phyloP scores from a whole-genome alignment of 1,140 invertebrate species.

The Sycophaga agraensis region DNA sequence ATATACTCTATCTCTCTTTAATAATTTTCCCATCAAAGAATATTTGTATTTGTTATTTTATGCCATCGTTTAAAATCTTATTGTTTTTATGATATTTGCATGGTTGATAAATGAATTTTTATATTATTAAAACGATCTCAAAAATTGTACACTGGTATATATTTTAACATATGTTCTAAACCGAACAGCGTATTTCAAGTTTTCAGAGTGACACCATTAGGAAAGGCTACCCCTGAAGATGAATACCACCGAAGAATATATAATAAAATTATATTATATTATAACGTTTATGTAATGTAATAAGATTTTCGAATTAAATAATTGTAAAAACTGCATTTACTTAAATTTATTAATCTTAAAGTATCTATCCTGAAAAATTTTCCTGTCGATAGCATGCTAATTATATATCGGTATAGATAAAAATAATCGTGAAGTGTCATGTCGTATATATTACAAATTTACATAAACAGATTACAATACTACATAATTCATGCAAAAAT shows the following conservation, averaged over 20 bases:
- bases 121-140: background rate
- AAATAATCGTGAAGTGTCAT: no score
- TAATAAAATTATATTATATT: background rate
- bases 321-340: no score
- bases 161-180: background rate
- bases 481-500: no score
- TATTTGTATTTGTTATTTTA: background rate
- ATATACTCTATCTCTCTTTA: slow-evolving; percentile 1
- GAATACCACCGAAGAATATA: slow-evolving; percentile 1
- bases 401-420: no score
- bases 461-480: no score
- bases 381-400: no score
- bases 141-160: background rate
- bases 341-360: no score
- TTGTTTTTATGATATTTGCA: background rate
- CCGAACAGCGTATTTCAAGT: background rate
- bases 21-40: background rate
- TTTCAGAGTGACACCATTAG: no score
- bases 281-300: background rate
- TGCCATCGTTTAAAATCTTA: background rate
- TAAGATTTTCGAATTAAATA: background rate
- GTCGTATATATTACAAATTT: no score
- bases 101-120: background rate
- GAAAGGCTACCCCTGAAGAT: no score
- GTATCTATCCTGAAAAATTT: no score